Evolutionary conservation across 2,888 invertebrate genomes (phyloP).

Genomic region (Andrena minutula): DNA sequence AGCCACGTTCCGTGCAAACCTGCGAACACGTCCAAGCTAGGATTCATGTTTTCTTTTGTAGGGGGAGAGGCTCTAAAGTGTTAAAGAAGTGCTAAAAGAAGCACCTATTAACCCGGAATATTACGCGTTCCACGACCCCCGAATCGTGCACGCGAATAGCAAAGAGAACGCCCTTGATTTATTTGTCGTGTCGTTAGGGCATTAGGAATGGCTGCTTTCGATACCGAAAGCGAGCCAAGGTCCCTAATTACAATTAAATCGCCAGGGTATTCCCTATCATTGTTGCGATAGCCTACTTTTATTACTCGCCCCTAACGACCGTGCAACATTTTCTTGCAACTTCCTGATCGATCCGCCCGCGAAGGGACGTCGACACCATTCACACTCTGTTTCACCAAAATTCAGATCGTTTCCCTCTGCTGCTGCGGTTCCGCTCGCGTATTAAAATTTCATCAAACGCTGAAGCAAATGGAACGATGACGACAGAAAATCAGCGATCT

Average conservation of each 20-base stretch:
- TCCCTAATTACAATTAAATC: conserved; percentile 79
- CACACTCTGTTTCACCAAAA: conserved; percentile 4
- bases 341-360: conserved; percentile 43
- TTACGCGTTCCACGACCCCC: conserved; percentile 51
- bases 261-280: conserved; percentile 41
- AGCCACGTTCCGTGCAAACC: conserved; percentile 93
- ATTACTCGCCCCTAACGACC: conserved; percentile 40
- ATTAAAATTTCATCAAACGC: neutral
- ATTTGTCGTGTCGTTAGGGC: conserved; percentile 79
- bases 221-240: conserved; percentile 74
- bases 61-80: neutral
- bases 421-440: neutral
- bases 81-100: neutral
- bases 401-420: neutral
- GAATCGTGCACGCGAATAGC: conserved; percentile 62
- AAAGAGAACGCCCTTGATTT: conserved; percentile 75
- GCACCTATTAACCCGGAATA: conserved; percentile 20
- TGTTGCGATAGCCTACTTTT: conserved; percentile 75
- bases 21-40: conserved; percentile 77
- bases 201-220: conserved; percentile 69
- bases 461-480: neutral
- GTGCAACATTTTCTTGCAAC: conserved; percentile 39
- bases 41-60: neutral
- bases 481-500: neutral
- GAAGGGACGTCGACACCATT: conserved; percentile 49